Evolutionary conservation across 2,888 invertebrate species (phyloP).

Genomic region (Rotaria macrura): DNA sequence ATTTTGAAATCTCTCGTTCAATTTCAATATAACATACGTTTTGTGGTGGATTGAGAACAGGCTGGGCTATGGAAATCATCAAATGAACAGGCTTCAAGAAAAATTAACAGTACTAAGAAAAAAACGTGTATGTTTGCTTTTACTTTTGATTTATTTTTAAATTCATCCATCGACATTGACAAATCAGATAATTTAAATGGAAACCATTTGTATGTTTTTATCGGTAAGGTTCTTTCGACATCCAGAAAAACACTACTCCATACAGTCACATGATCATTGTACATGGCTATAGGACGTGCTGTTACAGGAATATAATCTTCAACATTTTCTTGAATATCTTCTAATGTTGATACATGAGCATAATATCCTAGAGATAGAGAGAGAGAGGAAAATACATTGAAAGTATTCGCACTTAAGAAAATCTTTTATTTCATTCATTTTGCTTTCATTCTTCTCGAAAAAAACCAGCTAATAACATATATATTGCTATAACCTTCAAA

Average conservation of each 20-base stretch:
- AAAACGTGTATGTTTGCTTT: too few relatives aligned
- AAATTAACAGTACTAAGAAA: not conserved
- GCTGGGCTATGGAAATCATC: constrained; percentile 17
- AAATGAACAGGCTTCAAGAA: not conserved
- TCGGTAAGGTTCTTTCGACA: constrained; percentile 34
- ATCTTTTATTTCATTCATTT: too few relatives aligned
- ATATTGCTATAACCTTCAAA: too few relatives aligned
- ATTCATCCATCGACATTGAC: not conserved
- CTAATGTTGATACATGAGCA: constrained; percentile 76
- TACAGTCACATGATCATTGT: constrained; percentile 70
- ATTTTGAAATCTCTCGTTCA: too few relatives aligned
- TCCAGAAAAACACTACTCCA: constrained; percentile 89
- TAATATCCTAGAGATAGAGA: constrained; percentile 62
- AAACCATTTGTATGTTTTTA: constrained; percentile 17
- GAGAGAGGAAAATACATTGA: constrained; percentile 25
- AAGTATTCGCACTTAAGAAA: too few relatives aligned
- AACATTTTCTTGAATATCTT: constrained; percentile 93
- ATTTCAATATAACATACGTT: not conserved
- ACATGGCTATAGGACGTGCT: constrained; percentile 67
- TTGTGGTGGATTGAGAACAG: not conserved
- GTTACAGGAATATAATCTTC: constrained; percentile 85
- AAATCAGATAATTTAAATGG: not conserved
- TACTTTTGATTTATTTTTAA: constrained; percentile 20
- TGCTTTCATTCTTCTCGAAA: too few relatives aligned
- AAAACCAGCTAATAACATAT: too few relatives aligned